Conservation (phyloP, 2,888 invertebrate species). For the Nymphalis urticae region DNA sequence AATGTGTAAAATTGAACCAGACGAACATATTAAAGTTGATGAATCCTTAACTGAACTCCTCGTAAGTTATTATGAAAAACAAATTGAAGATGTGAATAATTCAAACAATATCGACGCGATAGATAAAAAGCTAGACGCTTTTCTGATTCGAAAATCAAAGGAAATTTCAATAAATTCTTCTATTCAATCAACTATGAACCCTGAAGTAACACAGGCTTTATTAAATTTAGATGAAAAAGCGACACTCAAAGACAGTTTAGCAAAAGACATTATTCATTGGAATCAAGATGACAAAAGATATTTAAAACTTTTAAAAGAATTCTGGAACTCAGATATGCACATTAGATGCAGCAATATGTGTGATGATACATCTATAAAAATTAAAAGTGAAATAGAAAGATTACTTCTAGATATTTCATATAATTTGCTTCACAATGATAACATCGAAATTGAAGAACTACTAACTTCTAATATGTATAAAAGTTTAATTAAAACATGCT, state of each 20-base stretch:
- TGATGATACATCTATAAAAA: constrained; percentile 60
- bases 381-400: constrained; percentile 62
- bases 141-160: constrained; percentile 56
- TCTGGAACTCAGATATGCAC: constrained; percentile 51
- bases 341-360: constrained; percentile 7
- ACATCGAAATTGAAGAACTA: constrained; percentile 43
- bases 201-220: constrained; percentile 65
- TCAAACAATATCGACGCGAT: constrained; percentile 32
- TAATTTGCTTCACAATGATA: constrained; percentile 44
- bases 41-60: constrained; percentile 54
- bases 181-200: constrained; percentile 49
- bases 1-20: constrained; percentile 58
- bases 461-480: constrained; percentile 42
- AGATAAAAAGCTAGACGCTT: constrained; percentile 58
- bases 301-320: constrained; percentile 49
- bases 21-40: constrained; percentile 56
- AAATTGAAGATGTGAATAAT: constrained; percentile 39
- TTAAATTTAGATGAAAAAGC: constrained; percentile 58
- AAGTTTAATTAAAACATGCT: constrained; percentile 52
- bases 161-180: constrained; percentile 50
- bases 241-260: constrained; percentile 42
- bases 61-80: constrained; percentile 51
- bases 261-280: constrained; percentile 58
- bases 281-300: constrained; percentile 45
- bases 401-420: constrained; percentile 49